Evolutionary conservation across 2,797 vertebrate genomes (phyloP).

Genomic region (Nothura maculosa): DNA sequence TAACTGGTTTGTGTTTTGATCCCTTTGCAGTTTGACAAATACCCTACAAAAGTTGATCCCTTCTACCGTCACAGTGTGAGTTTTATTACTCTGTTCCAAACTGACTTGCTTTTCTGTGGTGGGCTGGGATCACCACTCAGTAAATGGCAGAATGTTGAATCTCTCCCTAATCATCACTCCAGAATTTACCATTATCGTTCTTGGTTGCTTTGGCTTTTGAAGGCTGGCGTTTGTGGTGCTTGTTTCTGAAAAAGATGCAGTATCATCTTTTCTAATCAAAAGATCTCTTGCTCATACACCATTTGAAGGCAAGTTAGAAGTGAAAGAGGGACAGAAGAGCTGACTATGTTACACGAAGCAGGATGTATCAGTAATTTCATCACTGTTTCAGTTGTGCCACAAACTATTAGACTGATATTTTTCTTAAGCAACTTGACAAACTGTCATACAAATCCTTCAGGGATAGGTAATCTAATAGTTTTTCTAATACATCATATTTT

Average conservation of each 20-base stretch:
- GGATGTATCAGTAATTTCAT: background rate
- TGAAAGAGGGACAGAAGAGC: constrained; percentile 23
- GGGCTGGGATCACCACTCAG: constrained; percentile 70
- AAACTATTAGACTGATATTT: constrained; percentile 53
- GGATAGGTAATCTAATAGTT: constrained; percentile 53
- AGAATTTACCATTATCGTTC: constrained; percentile 74
- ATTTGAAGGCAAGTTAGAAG: background rate
- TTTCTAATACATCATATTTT: constrained; percentile 39
- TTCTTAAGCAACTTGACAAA: constrained; percentile 44
- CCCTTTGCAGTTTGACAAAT: constrained; percentile 99
- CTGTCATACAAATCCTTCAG: constrained; percentile 46
- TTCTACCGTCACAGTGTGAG: constrained; percentile 99
- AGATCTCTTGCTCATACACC: constrained; percentile 53
- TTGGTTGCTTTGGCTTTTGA: constrained; percentile 70
- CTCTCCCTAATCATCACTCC: constrained; percentile 73
- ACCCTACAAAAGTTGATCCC: constrained; percentile 97
- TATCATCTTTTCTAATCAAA: constrained; percentile 81
- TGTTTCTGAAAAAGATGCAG: constrained; percentile 81
- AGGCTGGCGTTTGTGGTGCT: constrained; percentile 78
- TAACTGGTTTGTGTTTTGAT: constrained; percentile 88
- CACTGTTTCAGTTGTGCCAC: constrained; percentile 29
- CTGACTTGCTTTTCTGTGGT: constrained; percentile 70
- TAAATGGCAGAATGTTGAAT: constrained; percentile 49
- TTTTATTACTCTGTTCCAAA: constrained; percentile 78
- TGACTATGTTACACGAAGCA: background rate